Conservation (phyloP, 2,888 invertebrate genomes). For the Seira musarum region DNA sequence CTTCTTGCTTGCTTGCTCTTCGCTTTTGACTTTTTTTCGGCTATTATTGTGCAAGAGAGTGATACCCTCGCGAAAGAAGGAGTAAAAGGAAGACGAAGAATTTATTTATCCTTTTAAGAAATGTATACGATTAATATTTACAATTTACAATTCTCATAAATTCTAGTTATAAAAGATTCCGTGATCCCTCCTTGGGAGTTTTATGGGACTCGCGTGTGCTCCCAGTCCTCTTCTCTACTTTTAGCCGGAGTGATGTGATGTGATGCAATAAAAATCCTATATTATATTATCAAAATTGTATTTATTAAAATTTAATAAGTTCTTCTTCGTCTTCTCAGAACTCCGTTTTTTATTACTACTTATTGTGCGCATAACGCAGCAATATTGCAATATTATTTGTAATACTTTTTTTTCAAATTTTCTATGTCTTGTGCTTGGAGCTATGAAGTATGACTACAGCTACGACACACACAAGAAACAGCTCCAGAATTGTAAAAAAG, state of each 20-base stretch:
- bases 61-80: too few relatives aligned
- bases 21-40: conserved; percentile 5
- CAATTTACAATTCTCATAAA: conserved; percentile 58
- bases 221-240: conserved; percentile 36
- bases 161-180: conserved; percentile 55
- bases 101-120: conserved; percentile 52
- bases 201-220: conserved; percentile 54
- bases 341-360: too few relatives aligned
- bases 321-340: conserved; percentile 42
- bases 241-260: too few relatives aligned
- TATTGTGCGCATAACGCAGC: conserved; percentile 35
- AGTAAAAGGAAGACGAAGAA: too few relatives aligned
- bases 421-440: too few relatives aligned
- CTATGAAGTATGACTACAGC: too few relatives aligned
- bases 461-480: too few relatives aligned
- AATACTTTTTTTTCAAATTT: too few relatives aligned
- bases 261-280: conserved; percentile 48
- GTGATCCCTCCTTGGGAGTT: conserved; percentile 56
- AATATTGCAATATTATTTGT: conserved; percentile 16
- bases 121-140: conserved; percentile 54
- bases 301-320: conserved; percentile 54
- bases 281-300: conserved; percentile 53
- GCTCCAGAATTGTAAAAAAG: too few relatives aligned
- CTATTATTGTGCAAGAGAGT: conserved; percentile 21
- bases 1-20: conserved; percentile 4